phyloP scores from a whole-genome alignment of 1,140 invertebrate genomes.

The Eulimnadia texana region DNA sequence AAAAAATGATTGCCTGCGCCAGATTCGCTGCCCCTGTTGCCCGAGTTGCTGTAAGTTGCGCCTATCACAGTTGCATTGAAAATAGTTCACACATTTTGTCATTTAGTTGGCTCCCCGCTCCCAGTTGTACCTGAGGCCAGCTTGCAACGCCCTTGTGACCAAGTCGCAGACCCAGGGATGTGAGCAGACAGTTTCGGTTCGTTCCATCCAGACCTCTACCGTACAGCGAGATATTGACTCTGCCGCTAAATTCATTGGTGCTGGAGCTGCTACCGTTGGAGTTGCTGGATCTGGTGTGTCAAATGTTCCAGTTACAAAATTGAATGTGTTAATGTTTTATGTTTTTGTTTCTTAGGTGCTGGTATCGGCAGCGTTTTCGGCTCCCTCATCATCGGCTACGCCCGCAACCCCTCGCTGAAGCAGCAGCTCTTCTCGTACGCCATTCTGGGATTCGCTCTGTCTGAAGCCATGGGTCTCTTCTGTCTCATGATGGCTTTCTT shows the following conservation, averaged over 20 bases:
- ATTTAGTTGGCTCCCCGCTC: conserved; percentile 44
- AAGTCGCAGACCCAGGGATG: conserved; percentile 24
- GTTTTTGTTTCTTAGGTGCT: conserved; percentile 44
- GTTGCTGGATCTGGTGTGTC: conserved; percentile 82
- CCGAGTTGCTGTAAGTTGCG: conserved; percentile 18
- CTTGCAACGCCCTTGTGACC: conserved; percentile 47
- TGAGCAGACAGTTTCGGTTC: conserved; percentile 21
- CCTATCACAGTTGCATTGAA: too few species aligned
- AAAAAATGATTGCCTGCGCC: conserved; percentile 14
- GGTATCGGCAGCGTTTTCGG: conserved; percentile 99
- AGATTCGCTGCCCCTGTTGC: conserved; percentile 20
- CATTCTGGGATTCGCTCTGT: conserved; percentile 97
- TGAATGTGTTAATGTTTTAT: neutral
- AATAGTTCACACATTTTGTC: too few species aligned
- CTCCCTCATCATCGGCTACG: conserved; percentile 97
- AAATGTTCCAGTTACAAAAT: neutral
- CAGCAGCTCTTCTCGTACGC: conserved; percentile 98
- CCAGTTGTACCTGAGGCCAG: conserved; percentile 51
- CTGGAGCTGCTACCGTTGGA: conserved; percentile 98
- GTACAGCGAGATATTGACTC: conserved; percentile 95
- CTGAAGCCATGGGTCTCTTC: conserved; percentile 99
- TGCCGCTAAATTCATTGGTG: conserved; percentile 99
- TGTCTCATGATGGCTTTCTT: conserved; percentile 99
- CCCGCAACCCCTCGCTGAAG: conserved; percentile 96
- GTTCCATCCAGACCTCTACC: conserved; percentile 81